Conservation (phyloP, 2,888 invertebrate genomes). For the Mythimna ferrago region DNA sequence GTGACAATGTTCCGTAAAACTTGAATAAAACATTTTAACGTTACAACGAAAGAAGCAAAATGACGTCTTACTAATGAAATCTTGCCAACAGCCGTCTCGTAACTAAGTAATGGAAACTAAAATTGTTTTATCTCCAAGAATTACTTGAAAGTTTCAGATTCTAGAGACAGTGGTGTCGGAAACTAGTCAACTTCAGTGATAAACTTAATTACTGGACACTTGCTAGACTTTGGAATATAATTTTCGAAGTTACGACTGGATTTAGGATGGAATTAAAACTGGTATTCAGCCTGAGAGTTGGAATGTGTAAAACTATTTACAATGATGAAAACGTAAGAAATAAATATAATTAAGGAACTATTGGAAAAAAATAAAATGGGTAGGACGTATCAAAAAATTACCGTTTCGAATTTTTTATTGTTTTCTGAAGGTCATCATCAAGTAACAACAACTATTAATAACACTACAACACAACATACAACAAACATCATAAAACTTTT, state of each 20-base stretch:
- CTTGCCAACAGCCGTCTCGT: neutral
- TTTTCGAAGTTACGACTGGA: conserved; percentile 11
- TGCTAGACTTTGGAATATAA: conserved; percentile 19
- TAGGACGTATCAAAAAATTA: too few species aligned
- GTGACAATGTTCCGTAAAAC: neutral
- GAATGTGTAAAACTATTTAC: too few species aligned
- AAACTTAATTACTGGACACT: conserved; percentile 49
- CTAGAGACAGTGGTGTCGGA: neutral
- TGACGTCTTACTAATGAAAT: neutral
- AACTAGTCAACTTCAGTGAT: conserved; percentile 37
- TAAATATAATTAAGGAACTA: neutral
- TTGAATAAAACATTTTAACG: neutral
- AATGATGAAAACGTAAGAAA: neutral
- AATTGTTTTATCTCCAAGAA: conserved; percentile 40
- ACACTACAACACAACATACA: too few species aligned
- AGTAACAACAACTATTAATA: too few species aligned
- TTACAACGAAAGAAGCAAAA: conserved; percentile 6
- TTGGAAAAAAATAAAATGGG: too few species aligned
- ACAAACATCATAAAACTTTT: too few species aligned
- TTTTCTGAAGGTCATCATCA: too few species aligned
- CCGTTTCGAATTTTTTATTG: too few species aligned
- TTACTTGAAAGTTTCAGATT: conserved; percentile 30
- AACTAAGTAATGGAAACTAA: conserved; percentile 17
- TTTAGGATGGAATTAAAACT: conserved; percentile 21
- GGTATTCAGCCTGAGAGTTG: neutral